These are phyloP conservation scores for Zonitis immaculata DNA, from an alignment of 2,888 invertebrate species.

Conservation along the genomic window DNA sequence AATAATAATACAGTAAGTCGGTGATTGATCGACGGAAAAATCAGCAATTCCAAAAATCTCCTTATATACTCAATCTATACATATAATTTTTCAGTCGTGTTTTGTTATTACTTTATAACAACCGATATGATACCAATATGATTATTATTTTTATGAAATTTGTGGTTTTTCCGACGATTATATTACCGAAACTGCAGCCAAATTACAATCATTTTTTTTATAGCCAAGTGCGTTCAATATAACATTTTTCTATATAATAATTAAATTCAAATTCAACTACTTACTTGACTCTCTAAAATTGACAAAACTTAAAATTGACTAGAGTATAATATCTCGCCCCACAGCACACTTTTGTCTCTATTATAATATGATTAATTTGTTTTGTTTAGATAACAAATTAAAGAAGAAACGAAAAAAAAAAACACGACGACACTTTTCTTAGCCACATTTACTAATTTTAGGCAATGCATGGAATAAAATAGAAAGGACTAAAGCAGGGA, in stretches of 20 bases:
- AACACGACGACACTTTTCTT: conserved; percentile 36
- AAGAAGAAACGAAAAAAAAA: too few species aligned
- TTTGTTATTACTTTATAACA: background rate
- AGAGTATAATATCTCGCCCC: conserved; percentile 44
- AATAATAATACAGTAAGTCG: conserved; percentile 5
- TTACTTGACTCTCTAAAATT: conserved; percentile 48
- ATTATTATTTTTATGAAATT: background rate
- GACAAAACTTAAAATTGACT: conserved; percentile 52
- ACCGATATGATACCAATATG: background rate
- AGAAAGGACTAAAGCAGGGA: conserved; percentile 18
- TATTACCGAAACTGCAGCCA: conserved; percentile 6
- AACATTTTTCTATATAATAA: conserved; percentile 41
- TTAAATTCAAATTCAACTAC: conserved; percentile 43
- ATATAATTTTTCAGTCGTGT: background rate
- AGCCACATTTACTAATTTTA: conserved; percentile 47
- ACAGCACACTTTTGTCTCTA: conserved; percentile 35
- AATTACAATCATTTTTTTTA: conserved; percentile 13
- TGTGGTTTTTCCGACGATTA: background rate
- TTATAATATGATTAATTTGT: background rate
- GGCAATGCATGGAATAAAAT: conserved; percentile 27
- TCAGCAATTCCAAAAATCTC: too few species aligned
- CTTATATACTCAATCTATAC: too few species aligned
- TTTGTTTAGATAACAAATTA: conserved; percentile 32
- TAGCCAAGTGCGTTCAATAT: conserved; percentile 38
- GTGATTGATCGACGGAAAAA: conserved; percentile 8